Conservation (phyloP, 2,113 vertebrate species). For the Octodon degus region DNA sequence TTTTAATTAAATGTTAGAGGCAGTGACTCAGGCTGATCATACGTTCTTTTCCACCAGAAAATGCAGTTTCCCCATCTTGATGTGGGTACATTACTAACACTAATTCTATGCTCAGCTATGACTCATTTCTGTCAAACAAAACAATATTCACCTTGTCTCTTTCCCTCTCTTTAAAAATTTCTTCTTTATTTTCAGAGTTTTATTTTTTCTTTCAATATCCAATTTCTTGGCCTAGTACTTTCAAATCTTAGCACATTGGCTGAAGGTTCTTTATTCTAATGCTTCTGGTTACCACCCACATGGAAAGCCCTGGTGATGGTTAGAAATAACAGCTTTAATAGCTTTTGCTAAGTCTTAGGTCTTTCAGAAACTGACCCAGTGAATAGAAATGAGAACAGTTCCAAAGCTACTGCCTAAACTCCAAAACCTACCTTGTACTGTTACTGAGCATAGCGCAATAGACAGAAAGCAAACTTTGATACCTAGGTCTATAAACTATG, state of each 20-base stretch:
- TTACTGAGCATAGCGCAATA: neutral
- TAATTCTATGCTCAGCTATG: slow-evolving; percentile 27
- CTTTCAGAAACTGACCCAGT: neutral
- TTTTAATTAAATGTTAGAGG: slow-evolving; percentile 55
- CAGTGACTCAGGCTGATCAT: slow-evolving; percentile 27
- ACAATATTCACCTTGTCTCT: neutral
- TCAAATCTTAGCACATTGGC: slow-evolving; percentile 23
- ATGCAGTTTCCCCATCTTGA: neutral
- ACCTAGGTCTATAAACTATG: slow-evolving; percentile 5
- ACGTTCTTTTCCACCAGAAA: slow-evolving; percentile 15
- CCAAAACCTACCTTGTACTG: neutral
- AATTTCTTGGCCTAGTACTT: slow-evolving; percentile 48
- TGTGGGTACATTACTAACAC: neutral
- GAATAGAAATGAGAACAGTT: slow-evolving; percentile 10
- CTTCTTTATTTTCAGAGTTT: slow-evolving; percentile 63
- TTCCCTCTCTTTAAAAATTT: slow-evolving; percentile 16
- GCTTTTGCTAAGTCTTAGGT: slow-evolving; percentile 23
- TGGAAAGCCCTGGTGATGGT: neutral
- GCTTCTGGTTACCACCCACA: neutral
- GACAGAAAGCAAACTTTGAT: slow-evolving; percentile 10
- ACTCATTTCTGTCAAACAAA: slow-evolving; percentile 53
- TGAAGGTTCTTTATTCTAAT: slow-evolving; percentile 45
- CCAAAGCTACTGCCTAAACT: slow-evolving; percentile 45
- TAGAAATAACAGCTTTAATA: slow-evolving; percentile 45
- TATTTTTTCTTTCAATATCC: slow-evolving; percentile 39